Conservation (phyloP, 1,140 invertebrate genomes). For the Armadillidium nasatum region DNA sequence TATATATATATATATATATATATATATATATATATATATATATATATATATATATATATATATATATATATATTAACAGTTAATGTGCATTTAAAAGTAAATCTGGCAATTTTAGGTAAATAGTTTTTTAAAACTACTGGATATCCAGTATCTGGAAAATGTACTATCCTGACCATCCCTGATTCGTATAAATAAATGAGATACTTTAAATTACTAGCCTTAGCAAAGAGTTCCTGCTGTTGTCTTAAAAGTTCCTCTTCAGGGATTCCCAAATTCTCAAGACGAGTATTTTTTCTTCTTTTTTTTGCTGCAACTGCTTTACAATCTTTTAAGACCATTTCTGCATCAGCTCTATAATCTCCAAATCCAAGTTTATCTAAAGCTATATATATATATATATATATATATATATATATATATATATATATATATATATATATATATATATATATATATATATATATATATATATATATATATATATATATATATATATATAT, state of each 20-base stretch:
- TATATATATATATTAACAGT: too few relatives aligned
- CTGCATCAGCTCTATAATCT: conserved; percentile 87
- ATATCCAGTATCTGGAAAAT: too few relatives aligned
- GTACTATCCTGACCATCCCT: too few relatives aligned
- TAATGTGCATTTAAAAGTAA: too few relatives aligned
- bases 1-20: too few relatives aligned
- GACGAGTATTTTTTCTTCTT: conserved; percentile 81
- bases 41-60: too few relatives aligned
- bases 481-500: too few relatives aligned
- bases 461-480: conserved; percentile 27
- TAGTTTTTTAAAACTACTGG: too few relatives aligned
- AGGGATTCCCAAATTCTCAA: conserved; percentile 95
- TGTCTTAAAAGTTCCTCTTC: conserved; percentile 94
- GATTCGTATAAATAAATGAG: too few relatives aligned
- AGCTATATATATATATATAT: conserved; percentile 57
- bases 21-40: too few relatives aligned
- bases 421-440: conserved; percentile 32
- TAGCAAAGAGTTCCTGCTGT: conserved; percentile 97
- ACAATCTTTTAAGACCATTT: conserved; percentile 88
- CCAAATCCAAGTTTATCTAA: conserved; percentile 88
- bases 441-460: conserved; percentile 31
- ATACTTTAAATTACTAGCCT: conserved; percentile 56
- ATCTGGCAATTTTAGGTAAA: too few relatives aligned
- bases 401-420: conserved; percentile 32
- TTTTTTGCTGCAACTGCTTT: conserved; percentile 93